These are phyloP conservation scores for Dichetophora obliterata DNA, from an alignment of 2,888 invertebrate genomes.

Conservation along the genomic window DNA sequence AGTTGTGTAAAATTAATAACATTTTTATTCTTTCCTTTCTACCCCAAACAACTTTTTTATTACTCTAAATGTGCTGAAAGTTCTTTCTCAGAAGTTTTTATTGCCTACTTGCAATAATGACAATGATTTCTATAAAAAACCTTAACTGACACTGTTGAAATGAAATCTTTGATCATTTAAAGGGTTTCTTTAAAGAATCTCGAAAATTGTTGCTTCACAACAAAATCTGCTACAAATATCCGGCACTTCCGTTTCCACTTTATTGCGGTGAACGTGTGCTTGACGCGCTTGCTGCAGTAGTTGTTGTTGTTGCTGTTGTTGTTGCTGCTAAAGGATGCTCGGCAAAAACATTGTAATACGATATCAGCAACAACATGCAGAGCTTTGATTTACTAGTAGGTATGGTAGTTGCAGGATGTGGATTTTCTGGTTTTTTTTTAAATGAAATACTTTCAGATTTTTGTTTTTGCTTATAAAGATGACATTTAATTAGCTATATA, in stretches of 20 bases:
- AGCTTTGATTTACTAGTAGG: slow-evolving; percentile 6
- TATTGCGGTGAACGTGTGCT: slow-evolving; percentile 53
- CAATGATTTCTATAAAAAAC: too few species aligned
- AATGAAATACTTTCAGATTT: background rate
- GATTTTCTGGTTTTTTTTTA: background rate
- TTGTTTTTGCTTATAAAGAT: background rate
- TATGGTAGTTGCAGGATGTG: background rate
- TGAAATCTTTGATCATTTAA: background rate
- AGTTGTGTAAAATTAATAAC: too few species aligned
- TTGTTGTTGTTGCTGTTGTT: background rate
- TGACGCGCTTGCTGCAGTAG: background rate
- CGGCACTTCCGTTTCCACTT: slow-evolving; percentile 63
- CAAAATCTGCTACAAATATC: background rate
- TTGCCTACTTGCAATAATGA: too few species aligned
- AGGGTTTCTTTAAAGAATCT: background rate
- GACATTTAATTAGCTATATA: slow-evolving; percentile 9
- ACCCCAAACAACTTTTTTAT: too few species aligned
- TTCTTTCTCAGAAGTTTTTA: too few species aligned
- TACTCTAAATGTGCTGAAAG: too few species aligned
- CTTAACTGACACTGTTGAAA: too few species aligned
- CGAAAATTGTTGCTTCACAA: background rate
- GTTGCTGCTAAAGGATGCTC: background rate
- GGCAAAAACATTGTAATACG: slow-evolving; percentile 4
- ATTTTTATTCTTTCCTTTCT: too few species aligned
- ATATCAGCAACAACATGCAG: background rate